Evolutionary conservation across 2,113 vertebrate genomes (phyloP).

Genomic region (Tretioscincus oriximinensis): DNA sequence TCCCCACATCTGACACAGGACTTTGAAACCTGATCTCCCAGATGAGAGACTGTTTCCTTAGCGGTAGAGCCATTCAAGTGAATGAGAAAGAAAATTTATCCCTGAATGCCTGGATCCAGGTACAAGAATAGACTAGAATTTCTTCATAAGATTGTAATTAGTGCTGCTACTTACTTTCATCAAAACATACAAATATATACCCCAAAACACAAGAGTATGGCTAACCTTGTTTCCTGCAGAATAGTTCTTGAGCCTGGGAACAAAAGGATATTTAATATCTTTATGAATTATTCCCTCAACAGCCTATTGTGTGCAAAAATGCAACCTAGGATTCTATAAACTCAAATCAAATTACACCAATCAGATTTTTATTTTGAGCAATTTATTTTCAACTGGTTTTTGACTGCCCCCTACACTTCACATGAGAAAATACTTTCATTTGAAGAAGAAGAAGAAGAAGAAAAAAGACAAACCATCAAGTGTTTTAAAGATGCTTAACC

Average conservation of each 20-base stretch:
- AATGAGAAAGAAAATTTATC: too few relatives aligned
- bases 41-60: too few relatives aligned
- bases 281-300: background rate
- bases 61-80: too few relatives aligned
- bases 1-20: too few relatives aligned
- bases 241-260: background rate
- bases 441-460: background rate
- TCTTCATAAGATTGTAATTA: background rate
- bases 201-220: background rate
- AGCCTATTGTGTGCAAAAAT: background rate
- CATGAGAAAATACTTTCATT: background rate
- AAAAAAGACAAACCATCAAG: background rate
- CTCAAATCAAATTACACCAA: background rate
- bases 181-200: too few relatives aligned
- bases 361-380: background rate
- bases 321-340: background rate
- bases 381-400: background rate
- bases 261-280: background rate
- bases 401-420: constrained; percentile 58
- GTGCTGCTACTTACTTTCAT: too few relatives aligned
- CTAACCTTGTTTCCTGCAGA: background rate
- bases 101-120: background rate
- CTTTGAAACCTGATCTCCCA: too few relatives aligned
- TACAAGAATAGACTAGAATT: background rate
- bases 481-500: background rate